Evolutionary conservation across 1,140 invertebrate species (phyloP), one percentile per base, ranked within the genome.

Genomic region (Bradysia coprophila): DNA sequence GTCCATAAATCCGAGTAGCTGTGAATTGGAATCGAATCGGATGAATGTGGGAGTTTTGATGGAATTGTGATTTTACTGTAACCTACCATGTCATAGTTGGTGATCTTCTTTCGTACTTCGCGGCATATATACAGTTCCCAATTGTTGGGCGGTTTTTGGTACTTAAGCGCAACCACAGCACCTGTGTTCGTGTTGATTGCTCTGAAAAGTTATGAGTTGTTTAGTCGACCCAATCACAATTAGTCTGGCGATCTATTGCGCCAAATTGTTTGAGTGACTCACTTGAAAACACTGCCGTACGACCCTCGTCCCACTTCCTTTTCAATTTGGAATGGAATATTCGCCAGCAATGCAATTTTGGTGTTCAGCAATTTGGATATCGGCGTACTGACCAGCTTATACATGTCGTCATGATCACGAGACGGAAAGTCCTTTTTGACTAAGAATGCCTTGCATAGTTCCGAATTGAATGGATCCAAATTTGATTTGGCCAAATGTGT

Each of bases 51-150:
- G n/a, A n/a, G n/a, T n/a, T n/a, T n/a, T n/a, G 8, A n/a, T 31
- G 8, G n/a, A 31, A n/a, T n/a, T n/a, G n/a, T n/a, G n/a, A n/a
- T n/a, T n/a, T n/a, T n/a, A n/a, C n/a, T n/a, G n/a, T 4, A 38
- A 51, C 49, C 55, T 71, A 78, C 70, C 70, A 75, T 67, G 51
- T 72, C 67, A 9, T 71, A 68, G 64, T 78, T 70, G 40, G 68
- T 72, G 42, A 81, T 65, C 46, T 78, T 68, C 22, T 66, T 54
- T 52, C 76, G 73, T 45, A 86, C 75, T 64, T 85, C 81, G 59
- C 76, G 71, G 49, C 76, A 76, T 50, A 86, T 82, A 50, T 86
- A 86, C 53, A 73, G 81, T 56, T 86, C 82, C 82, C 82, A 86
- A 33, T 72, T 71, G 55, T 81, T 80, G 34, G 77, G 71, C 1